Evolutionary conservation across 2,797 vertebrate species (phyloP), one percentile per base, ranked within the genome.

Genomic region (Somateria mollissima): DNA sequence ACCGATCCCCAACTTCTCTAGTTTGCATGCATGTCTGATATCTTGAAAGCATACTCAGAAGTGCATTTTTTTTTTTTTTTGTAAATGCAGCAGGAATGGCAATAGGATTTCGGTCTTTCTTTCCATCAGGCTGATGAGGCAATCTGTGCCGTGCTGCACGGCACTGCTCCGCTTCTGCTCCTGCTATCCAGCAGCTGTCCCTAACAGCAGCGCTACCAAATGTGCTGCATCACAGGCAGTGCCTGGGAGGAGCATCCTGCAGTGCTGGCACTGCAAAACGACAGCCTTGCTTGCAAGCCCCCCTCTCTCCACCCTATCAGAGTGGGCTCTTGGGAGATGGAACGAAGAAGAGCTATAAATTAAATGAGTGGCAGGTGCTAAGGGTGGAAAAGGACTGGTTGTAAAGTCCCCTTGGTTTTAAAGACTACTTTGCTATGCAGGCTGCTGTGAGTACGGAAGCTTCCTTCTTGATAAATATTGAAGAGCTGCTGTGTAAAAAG

Each of bases 211-310:
- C 45, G 13, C 13, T 15, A n/a, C 66, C 34, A 32, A 53, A 62
- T 3, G 53, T 0, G 3, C 39, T 73, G 54, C 4, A 3, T 32
- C 74, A 34, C 57, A 3, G 1, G 41, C 3, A 6, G 65, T 22
- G 53, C 53, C 62, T 67, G 4, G 17, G 47, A 12, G 58, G 8
- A 80, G 60, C 56, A 66, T 37, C 56, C 47, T 9, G 72, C 12
- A 66, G 47, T 3, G 18, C 0, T 17, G 54, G 22, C 17, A 9
- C 39, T 61, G 32, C 43, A 67, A 56, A 92, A 61, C 15, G 41
- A 45, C 10, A 70, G 43, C 39, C 36, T 15, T 61, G 58, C 74
- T 89, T 51, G 3, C 39, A 81, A 57, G 22, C 8, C 69, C 18
- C 51, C 25, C 54, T 45, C 58, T 60, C 47, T 32, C 61, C 17